Evolutionary conservation across 2,113 vertebrate species (phyloP).

Genomic region (Tupaia tana): DNA sequence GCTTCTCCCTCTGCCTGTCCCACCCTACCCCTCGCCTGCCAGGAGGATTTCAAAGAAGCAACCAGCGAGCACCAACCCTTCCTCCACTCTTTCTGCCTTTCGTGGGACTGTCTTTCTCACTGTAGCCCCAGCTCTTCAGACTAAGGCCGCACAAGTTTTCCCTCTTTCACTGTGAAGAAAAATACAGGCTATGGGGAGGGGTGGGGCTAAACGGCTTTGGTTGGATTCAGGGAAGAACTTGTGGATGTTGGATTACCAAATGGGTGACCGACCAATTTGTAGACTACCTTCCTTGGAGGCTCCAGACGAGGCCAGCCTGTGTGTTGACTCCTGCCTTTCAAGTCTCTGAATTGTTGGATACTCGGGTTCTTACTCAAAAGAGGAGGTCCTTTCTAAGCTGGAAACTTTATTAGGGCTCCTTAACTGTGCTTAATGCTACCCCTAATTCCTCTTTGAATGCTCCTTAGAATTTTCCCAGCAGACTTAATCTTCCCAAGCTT

Average conservation of each 20-base stretch:
- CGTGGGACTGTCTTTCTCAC: neutral
- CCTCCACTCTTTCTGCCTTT: neutral
- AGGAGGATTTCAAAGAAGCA: conserved; percentile 11
- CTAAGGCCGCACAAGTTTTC: neutral
- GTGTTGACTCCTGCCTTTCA: neutral
- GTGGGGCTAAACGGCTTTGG: neutral
- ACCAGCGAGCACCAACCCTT: neutral
- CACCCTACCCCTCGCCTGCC: neutral
- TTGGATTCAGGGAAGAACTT: neutral
- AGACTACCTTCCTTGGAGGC: neutral
- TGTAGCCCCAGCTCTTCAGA: neutral
- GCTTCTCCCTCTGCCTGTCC: neutral
- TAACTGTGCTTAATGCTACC: neutral
- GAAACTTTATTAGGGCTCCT: neutral
- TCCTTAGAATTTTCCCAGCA: conserved; percentile 9
- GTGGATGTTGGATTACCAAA: neutral
- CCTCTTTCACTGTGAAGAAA: neutral
- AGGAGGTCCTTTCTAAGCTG: neutral
- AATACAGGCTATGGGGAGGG: neutral
- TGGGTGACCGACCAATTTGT: neutral
- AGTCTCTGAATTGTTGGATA: neutral
- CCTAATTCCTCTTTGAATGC: conserved; percentile 3
- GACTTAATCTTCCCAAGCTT: conserved; percentile 34
- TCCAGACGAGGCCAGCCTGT: neutral
- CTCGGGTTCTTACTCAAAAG: neutral